Evolutionary conservation across 2,888 invertebrate species (phyloP), one percentile per base, ranked within the genome.

Genomic region (Chromoteleia sp.): DNA sequence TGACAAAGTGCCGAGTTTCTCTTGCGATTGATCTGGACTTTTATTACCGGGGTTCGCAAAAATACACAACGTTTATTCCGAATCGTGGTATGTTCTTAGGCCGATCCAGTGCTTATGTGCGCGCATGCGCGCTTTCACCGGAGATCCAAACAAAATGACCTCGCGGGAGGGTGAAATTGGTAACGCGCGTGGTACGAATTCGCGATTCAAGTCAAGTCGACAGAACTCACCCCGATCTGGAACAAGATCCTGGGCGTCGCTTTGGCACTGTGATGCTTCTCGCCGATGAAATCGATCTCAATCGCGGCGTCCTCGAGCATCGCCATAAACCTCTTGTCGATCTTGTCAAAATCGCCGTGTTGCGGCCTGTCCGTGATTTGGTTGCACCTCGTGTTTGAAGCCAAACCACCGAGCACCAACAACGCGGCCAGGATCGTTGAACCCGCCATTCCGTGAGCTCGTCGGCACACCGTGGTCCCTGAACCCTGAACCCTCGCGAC

Each of bases 161-260:
- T 4, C 21, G 30, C 17, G 29, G 29, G 25, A 36, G 36, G 65
- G 50, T 17, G n/a, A n/a, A n/a, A n/a, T n/a, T 14, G 10, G 12
- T 1, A 8, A 2, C 15, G 48, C 30, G 19, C 30, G 43, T 14
- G 3, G 15, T 12, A 2, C 3, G 12, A n/a, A n/a, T n/a, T n/a
- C n/a, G n/a, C n/a, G n/a, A n/a, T n/a, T n/a, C n/a, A n/a, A n/a
- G n/a, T n/a, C 48, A 3, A n/a, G 14, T 14, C 48, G 10, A n/a
- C 48, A 10, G 14, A 73, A 93, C 95, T 95, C 92, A 95, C 95
- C 94, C 95, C 95, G 78, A 94, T 94, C 92, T 95, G 96, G 91
- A 96, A 96, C 79, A 96, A 93, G 85, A 96, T 93, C 91, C 94
- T 94, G 71, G 94, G 93, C 80, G 93, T 92, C 75, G 89, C 86